These are phyloP conservation scores for Argyra leucocephala DNA, from an alignment of 2,888 invertebrate genomes.

Conservation along the genomic window DNA sequence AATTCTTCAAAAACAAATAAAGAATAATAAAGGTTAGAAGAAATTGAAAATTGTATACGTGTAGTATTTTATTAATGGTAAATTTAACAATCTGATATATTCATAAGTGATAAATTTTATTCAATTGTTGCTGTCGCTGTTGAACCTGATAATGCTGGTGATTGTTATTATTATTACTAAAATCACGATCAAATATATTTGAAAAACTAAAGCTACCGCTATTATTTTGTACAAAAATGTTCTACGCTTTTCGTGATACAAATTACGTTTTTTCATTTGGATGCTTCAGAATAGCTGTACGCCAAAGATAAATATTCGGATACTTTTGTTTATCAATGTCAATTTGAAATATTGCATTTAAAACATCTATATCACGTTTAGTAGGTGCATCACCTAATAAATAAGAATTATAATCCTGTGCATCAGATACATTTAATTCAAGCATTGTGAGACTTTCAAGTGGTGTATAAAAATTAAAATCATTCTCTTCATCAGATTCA, in stretches of 20 bases:
- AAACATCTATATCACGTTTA: constrained; percentile 69
- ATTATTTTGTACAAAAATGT: background rate
- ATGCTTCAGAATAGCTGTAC: constrained; percentile 52
- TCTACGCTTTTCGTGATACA: constrained; percentile 18
- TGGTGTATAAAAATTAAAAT: constrained; percentile 56
- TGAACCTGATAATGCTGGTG: background rate
- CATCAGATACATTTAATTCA: constrained; percentile 35
- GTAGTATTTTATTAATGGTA: no score
- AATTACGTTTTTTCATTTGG: constrained; percentile 36
- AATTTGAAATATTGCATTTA: constrained; percentile 57
- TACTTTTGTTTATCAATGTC: constrained; percentile 51
- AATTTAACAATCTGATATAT: constrained; percentile 4
- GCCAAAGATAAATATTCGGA: constrained; percentile 69
- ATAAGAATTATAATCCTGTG: constrained; percentile 46
- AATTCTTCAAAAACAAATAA: no score
- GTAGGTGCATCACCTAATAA: constrained; percentile 66
- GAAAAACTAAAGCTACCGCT: constrained; percentile 11
- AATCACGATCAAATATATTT: background rate
- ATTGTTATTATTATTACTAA: background rate
- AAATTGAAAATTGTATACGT: no score
- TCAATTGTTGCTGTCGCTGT: background rate
- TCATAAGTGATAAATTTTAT: constrained; percentile 14
- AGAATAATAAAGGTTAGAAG: no score
- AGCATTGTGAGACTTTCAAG: constrained; percentile 43
- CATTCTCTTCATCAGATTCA: constrained; percentile 33